Conservation (phyloP, 1,140 invertebrate genomes). For the Drosophila truncata region DNA sequence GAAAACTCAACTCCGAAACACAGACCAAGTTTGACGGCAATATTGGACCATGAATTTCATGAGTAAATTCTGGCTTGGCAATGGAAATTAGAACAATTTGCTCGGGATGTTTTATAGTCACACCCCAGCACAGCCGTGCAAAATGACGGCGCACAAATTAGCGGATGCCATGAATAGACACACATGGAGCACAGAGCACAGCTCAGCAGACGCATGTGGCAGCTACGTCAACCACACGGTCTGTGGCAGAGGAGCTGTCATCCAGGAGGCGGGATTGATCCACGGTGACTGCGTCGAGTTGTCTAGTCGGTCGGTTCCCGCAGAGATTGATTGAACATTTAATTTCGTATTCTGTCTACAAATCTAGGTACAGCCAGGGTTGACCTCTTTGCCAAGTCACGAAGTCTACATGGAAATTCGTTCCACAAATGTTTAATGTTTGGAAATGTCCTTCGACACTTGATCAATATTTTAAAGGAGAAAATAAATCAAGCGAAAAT, state of each 20-base stretch:
- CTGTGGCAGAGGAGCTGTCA: conserved; percentile 30
- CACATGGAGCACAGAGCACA: conserved; percentile 7
- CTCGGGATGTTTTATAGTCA: background rate
- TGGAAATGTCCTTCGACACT: background rate
- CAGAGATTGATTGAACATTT: conserved; percentile 40
- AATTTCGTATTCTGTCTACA: conserved; percentile 17
- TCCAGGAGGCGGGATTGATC: conserved; percentile 29
- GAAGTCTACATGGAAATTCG: background rate
- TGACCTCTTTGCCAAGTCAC: conserved; percentile 16
- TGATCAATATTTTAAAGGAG: background rate
- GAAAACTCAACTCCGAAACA: background rate
- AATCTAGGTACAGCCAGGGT: background rate
- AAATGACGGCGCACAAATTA: conserved; percentile 33
- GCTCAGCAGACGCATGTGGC: conserved; percentile 25
- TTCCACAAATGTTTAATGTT: background rate
- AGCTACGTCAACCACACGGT: conserved; percentile 24
- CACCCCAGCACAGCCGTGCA: background rate
- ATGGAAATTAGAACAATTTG: conserved; percentile 12
- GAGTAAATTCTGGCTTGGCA: background rate
- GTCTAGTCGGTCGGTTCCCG: conserved; percentile 8
- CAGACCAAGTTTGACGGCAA: background rate
- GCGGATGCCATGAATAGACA: conserved; percentile 41
- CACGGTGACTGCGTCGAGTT: conserved; percentile 19
- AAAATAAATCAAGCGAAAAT: background rate
- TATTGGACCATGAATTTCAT: background rate